These are phyloP conservation scores for Flexamia atlantica DNA, from an alignment of 2,888 invertebrate genomes.

Conservation along the genomic window DNA sequence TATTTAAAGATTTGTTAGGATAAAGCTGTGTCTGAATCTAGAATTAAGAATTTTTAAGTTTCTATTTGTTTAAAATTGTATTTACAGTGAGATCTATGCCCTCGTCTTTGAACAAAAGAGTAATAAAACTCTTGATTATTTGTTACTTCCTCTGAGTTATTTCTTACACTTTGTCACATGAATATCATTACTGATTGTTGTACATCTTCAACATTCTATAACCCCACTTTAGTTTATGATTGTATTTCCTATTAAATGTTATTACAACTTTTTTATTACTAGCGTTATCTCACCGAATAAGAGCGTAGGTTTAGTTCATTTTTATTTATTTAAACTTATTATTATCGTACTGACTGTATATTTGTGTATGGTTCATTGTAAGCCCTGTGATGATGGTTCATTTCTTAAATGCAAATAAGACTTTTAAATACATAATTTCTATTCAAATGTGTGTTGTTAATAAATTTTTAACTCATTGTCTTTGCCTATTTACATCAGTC, in stretches of 20 bases:
- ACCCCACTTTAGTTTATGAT: background rate
- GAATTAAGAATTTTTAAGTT: no score
- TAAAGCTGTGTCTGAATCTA: no score
- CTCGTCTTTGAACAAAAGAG: background rate
- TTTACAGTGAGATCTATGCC: background rate
- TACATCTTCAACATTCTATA: background rate
- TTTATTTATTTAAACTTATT: slow-evolving; percentile 52
- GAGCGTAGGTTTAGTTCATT: slow-evolving; percentile 58
- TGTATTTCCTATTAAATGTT: slow-evolving; percentile 31
- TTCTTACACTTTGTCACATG: background rate
- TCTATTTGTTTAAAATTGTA: no score
- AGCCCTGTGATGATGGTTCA: background rate
- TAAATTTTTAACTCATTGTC: background rate
- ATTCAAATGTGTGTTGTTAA: background rate
- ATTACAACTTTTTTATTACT: slow-evolving; percentile 24
- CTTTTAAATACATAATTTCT: background rate
- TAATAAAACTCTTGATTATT: slow-evolving; percentile 1
- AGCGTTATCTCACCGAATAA: slow-evolving; percentile 60
- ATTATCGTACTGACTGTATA: slow-evolving; percentile 35
- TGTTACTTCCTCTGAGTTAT: background rate
- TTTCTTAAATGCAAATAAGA: background rate
- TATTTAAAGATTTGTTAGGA: no score
- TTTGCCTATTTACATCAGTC: slow-evolving; percentile 6
- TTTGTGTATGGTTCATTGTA: slow-evolving; percentile 32
- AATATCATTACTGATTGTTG: slow-evolving; percentile 1